Evolutionary conservation across 2,113 vertebrate species (phyloP), one percentile per base, ranked within the genome.

Genomic region (Limnothrissa miodon): DNA sequence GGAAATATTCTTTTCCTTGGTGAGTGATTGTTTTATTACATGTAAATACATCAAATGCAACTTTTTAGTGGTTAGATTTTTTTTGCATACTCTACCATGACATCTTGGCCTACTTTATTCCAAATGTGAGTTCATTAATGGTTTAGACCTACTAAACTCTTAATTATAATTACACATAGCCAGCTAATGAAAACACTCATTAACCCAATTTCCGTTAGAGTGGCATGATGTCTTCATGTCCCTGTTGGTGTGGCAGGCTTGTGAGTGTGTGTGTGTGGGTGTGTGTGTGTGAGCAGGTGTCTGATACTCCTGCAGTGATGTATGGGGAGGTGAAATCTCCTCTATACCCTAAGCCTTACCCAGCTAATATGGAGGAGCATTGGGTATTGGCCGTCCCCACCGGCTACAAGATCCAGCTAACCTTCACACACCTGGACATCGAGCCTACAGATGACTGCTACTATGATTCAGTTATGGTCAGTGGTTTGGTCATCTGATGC

Each of bases 391-490:
- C 42, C 0, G 95, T 98, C 17, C 95, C 96, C 0, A 62, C 87
- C 4, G 97, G 98, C n/a, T 96, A 94, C 84, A 90, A 88, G 78
- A 93, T 99, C 83, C 94, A 93, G 84, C 94, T 99, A 21, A 91
- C 92, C 82, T 98, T 99, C 93, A 91, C 91, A 74, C 94, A 95
- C 78, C 93, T 99, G 91, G 96, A 99, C 83, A 88, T 99, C 59
- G 97, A 98, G 84, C 93, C 96, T 0, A 98, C 97, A 0, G 88
- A 86, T 42, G 90, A 90, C 89, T 99, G 97, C 86, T 90, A 90
- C 85, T 97, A 98, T 80, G 97, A 99, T 88, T 95, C 94, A 74
- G 93, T 99, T 70, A 96, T 95, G 95, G 98, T 99, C 91, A 1
- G 93, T 88, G 39, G 4, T 7, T 29, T 1, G 7, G 56, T 25